Evolutionary conservation across 2,113 vertebrate genomes (phyloP).

Genomic region (Meriones unguiculatus): DNA sequence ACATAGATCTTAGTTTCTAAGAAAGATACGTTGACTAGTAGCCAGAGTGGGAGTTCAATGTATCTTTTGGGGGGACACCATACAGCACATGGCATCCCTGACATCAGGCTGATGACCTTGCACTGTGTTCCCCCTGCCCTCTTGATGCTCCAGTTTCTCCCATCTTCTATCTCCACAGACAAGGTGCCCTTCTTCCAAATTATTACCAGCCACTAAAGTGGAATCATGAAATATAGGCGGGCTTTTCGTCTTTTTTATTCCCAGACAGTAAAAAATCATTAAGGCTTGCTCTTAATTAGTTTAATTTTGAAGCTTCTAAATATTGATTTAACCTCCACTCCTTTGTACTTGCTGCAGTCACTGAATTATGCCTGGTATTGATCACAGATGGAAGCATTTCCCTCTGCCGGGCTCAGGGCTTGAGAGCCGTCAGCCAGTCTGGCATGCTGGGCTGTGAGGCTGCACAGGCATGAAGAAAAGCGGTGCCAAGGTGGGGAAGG

Average conservation of each 20-base stretch:
- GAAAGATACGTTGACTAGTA: not conserved
- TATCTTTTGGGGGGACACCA: not conserved
- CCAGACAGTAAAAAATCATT: conserved; percentile 81
- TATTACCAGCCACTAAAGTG: conserved; percentile 36
- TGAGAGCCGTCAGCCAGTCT: not conserved
- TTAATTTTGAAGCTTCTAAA: conserved; percentile 83
- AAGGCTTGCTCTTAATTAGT: conserved; percentile 82
- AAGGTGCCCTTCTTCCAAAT: not conserved
- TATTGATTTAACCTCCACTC: conserved; percentile 82
- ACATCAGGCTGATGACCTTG: not conserved
- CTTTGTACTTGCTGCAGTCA: conserved; percentile 74
- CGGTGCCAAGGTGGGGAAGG: not conserved
- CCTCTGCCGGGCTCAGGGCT: not conserved
- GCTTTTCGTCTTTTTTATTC: conserved; percentile 77
- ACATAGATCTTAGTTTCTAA: not conserved
- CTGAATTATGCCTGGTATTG: conserved; percentile 80
- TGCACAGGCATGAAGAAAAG: too few species aligned
- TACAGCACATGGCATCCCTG: not conserved
- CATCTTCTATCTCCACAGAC: not conserved
- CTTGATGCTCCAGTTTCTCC: not conserved
- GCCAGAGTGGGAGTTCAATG: not conserved
- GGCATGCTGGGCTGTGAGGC: not conserved
- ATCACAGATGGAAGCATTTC: conserved; percentile 65
- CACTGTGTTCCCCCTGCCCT: not conserved
- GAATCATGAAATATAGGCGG: conserved; percentile 67